Base-by-base conservation (phyloP, 2,797 vertebrate species). In the Pachyuromys duprasi region DNA sequence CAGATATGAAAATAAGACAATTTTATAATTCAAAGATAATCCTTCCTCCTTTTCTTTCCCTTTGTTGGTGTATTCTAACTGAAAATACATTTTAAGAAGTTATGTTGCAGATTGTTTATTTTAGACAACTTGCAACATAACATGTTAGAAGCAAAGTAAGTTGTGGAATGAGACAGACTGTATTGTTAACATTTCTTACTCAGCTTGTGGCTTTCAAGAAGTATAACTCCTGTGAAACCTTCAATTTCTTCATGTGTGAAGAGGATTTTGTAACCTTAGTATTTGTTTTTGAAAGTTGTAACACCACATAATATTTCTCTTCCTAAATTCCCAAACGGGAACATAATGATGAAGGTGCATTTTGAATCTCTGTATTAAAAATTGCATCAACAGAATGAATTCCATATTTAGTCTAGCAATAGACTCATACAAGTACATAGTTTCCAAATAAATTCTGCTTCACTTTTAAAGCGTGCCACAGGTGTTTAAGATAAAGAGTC, bases 11-110 rank as follows among this genome's bases (percentile, higher is more conserved):
- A 70, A 87, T 42, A 86, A 53, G 53, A 22, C 28, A 83, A 78
- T 53, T 89, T 95, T 60, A 70, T 65, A 13, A 79, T 84, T 67
- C 42, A 88, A 80, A 96, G n/a, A 70, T 88, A 93, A 69, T 45
- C 18, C 4, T 42, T 62, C 22, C 31, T 76, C 57, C 33, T 62
- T 36, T 94, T 79, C 55, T 14, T 69, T 93, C 2, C 89, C 92
- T 69, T 92, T 89, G 24, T 53, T 86, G 55, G 95, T 7, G 65
- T 88, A 55, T 89, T 76, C 55, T 36, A 57, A 88, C 2, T 81
- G 60, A 31, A 80, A 90, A 87, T 86, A 24, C 4, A 28, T 82
- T 63, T 42, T 20, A 39, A 39, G 26, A 28, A 63, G 36, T 18
- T 42, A 42, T 63, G 26, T 28, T 63, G 57, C 26, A 63, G 24